Evolutionary conservation across 2,113 vertebrate genomes (phyloP).

Genomic region (Phrynocephalus versicolor): DNA sequence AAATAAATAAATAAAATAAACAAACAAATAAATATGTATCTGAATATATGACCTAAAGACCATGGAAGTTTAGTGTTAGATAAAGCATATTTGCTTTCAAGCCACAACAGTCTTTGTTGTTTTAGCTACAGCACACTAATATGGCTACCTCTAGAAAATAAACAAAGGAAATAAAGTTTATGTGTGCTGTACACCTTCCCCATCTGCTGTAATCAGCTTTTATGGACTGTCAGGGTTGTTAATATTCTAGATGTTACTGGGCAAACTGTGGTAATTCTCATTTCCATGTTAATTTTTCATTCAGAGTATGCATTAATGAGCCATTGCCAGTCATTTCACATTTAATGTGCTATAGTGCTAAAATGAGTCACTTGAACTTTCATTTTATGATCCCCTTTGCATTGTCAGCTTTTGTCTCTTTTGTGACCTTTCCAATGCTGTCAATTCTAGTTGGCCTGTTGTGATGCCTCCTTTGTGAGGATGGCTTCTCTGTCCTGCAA

Average conservation of each 20-base stretch:
- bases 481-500: slow-evolving; percentile 21
- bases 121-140: too few species aligned
- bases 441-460: slow-evolving; percentile 40
- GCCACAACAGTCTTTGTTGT: too few species aligned
- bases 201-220: not conserved
- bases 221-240: slow-evolving; percentile 5
- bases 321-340: slow-evolving; percentile 32
- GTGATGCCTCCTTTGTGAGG: not conserved
- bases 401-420: slow-evolving; percentile 9
- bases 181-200: not conserved
- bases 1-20: too few species aligned
- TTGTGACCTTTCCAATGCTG: slow-evolving; percentile 45
- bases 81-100: not conserved
- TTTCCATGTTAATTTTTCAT: slow-evolving; percentile 53
- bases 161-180: too few species aligned
- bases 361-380: slow-evolving; percentile 39
- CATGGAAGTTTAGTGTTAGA: too few species aligned
- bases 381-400: slow-evolving; percentile 43
- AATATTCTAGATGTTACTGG: not conserved
- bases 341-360: slow-evolving; percentile 40
- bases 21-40: too few species aligned
- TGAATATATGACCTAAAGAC: too few species aligned
- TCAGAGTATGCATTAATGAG: slow-evolving; percentile 38
- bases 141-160: too few species aligned
- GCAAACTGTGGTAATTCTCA: slow-evolving; percentile 4